Evolutionary conservation across 1,140 invertebrate genomes (phyloP).

Genomic region (Lepidurus apus): DNA sequence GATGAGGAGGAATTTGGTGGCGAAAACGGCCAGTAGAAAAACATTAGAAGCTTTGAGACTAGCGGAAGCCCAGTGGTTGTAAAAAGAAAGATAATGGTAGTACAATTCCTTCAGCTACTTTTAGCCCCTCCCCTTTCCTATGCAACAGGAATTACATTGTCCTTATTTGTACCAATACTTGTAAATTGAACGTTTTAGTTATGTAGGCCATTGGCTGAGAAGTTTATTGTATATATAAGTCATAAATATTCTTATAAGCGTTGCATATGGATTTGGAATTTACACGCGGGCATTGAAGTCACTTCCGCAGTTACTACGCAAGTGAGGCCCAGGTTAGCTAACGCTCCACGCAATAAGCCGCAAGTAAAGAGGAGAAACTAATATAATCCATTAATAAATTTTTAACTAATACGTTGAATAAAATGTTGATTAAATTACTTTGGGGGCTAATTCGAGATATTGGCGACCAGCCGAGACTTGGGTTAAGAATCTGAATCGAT

Average conservation of each 20-base stretch:
- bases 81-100: neutral
- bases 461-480: constrained; percentile 83
- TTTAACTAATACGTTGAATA: constrained; percentile 26
- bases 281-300: constrained; percentile 84
- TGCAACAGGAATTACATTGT: neutral
- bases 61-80: neutral
- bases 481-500: constrained; percentile 82
- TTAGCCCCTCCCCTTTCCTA: neutral
- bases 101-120: neutral
- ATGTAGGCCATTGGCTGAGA: neutral
- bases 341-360: constrained; percentile 86
- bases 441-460: constrained; percentile 82
- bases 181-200: neutral
- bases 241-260: constrained; percentile 40
- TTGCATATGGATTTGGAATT: constrained; percentile 73
- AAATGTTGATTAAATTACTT: constrained; percentile 52
- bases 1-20: constrained; percentile 3
- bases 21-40: constrained; percentile 8
- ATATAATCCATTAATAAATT: constrained; percentile 41
- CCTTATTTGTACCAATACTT: neutral
- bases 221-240: constrained; percentile 15
- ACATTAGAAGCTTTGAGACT: neutral
- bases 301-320: constrained; percentile 93
- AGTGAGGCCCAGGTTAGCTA: constrained; percentile 89
- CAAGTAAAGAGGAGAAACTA: constrained; percentile 92